Evolutionary conservation across 1,140 invertebrate species (phyloP), one percentile per base, ranked within the genome.

Genomic region (Drosophila ananassae): DNA sequence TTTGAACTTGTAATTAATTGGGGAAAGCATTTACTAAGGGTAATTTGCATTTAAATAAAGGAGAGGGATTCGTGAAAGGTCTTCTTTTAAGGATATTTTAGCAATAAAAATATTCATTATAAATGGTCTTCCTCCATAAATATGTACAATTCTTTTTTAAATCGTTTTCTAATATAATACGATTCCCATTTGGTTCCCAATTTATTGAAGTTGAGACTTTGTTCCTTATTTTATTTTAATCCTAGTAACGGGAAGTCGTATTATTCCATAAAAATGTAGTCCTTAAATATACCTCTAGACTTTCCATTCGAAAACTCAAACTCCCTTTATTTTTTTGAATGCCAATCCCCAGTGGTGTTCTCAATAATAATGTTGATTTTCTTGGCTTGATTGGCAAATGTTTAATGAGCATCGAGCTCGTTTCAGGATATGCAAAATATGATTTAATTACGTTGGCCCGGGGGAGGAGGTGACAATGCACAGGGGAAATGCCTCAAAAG

Each of bases 361-460:
- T 73, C 71, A 57, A 69, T 79, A 73, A 77, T 72, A 51, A 68
- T 72, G 74, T 75, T 67, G 69, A 67, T 68, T 75, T 44, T 68
- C 41, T 46, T 61, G 71, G 64, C 79, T 64, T 83, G 81, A 84
- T 84, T 81, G 69, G 82, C 57, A 78, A 75, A 61, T 60, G 55
- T 50, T 66, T 84, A 87, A 84, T 84, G 81, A 84, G 82, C 61
- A 89, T 79, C 74, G 83, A 62, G 73, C 67, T 74, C 61, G 72
- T 79, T 85, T 76, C 39, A 41, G 62, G 24, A 83, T 89, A 87
- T 89, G 82, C 83, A 87, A 89, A 87, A 87, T 87, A 89, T 89
- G 82, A 87, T 87, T 87, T 87, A 87, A 87, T 87, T 87, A 87
- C 67, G 79, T 52, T 64, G 61, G 60, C 62, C 71, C 69, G 53